These are phyloP conservation scores for Myioborus melanocephalus DNA, from an alignment of 2,797 vertebrate species.

Conservation along the genomic window DNA sequence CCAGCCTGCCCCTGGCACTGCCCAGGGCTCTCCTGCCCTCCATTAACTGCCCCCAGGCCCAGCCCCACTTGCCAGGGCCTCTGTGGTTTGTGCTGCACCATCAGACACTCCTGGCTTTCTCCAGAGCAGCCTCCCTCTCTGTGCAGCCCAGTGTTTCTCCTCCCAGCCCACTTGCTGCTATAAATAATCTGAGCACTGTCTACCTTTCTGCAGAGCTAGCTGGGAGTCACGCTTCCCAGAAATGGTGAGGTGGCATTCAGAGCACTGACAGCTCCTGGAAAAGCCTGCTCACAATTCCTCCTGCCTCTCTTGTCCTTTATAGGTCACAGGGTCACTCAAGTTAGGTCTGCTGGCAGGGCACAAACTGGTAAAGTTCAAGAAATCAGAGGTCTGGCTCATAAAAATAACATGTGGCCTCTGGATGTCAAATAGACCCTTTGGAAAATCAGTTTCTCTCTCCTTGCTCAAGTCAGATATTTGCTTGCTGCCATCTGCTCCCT, in stretches of 20 bases:
- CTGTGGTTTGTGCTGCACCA: background rate
- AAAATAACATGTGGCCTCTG: background rate
- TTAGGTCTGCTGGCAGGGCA: background rate
- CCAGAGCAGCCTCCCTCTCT: background rate
- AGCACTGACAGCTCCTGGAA: background rate
- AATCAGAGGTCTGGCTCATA: background rate
- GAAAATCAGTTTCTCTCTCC: background rate
- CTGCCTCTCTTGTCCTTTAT: background rate
- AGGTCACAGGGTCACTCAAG: background rate
- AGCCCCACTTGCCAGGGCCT: accelerated
- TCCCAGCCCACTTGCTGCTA: constrained; percentile 39
- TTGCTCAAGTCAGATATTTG: background rate
- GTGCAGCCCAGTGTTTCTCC: constrained; percentile 16
- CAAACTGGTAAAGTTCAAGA: background rate
- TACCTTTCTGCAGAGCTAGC: constrained; percentile 3
- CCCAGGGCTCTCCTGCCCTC: background rate
- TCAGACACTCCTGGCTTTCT: background rate
- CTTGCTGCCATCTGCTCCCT: background rate
- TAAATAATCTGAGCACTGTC: background rate
- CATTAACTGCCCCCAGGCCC: accelerated
- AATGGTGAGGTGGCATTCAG: background rate
- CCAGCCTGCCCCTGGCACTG: background rate
- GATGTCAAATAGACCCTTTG: background rate
- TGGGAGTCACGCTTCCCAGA: constrained; percentile 6
- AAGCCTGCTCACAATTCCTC: background rate